Base-by-base conservation (phyloP, 2,888 invertebrate species). In the Nebria salina region DNA sequence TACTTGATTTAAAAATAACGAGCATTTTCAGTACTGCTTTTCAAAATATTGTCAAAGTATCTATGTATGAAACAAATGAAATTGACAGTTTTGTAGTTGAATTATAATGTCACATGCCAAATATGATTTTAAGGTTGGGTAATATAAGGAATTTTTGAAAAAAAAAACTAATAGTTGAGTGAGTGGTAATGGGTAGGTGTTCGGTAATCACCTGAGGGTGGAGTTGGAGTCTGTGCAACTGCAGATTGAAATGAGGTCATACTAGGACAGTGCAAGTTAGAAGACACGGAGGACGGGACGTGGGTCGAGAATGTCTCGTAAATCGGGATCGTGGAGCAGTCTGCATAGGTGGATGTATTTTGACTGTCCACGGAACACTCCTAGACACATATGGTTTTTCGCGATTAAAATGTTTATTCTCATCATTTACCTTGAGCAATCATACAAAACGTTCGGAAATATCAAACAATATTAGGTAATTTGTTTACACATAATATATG, bases 201-300 rank as follows among this genome's bases (percentile, higher is more conserved):
- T 54, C 8, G 54, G 54, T 3, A 54, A 54, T 79, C 54, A 79
- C 79, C 79, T 79, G 79, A 66, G 20, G 74, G 74, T 9, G 79
- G 74, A 54, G 79, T 65, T 9, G 79, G 74, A 54, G 79, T 65
- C 26, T 73, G 79, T 8, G 79, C 70, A n/a, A 79, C 43, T 11
- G 65, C 41, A 34, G 79, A 74, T 13, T 79, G 79, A 25, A 79
- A 74, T 9, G 74, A 75, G 25, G 79, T 79, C 54, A 75, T 34
- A 6, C 26, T 68, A n/a, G 74, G 79, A 79, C 74, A 79, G 41
- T 75, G 79, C n/a, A 79, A 34, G 66, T 75, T 79, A 9, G 78
- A 65, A 73, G 68, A 43, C 15, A 72, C 42, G 72, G 78, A 15
- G 11, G 66, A 42, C 43, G 76, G 78, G 42, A 73, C 78, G 73